These are phyloP conservation scores for Atta cephalotes DNA, from an alignment of 1,140 invertebrate species.

Conservation along the genomic window DNA sequence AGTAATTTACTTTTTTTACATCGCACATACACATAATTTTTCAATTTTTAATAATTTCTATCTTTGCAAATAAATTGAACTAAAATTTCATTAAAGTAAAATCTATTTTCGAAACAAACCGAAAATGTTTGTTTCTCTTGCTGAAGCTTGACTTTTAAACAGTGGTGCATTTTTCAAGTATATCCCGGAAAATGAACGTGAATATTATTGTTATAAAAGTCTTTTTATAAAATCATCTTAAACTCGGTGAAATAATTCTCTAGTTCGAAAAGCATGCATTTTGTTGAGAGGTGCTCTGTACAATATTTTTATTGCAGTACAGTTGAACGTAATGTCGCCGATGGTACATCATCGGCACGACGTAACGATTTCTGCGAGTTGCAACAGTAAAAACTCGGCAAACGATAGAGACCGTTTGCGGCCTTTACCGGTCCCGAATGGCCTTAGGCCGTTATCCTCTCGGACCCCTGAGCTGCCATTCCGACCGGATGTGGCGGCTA, in stretches of 20 bases:
- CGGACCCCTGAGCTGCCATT: slow-evolving; percentile 38
- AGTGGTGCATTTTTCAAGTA: neutral
- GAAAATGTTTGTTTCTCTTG: neutral
- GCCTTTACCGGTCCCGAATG: slow-evolving; percentile 1
- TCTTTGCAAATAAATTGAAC: neutral
- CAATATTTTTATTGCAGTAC: neutral
- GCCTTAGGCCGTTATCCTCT: slow-evolving; percentile 53
- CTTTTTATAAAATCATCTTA: neutral
- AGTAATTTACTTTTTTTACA: no score
- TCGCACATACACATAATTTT: neutral
- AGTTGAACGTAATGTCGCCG: neutral
- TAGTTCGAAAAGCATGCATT: neutral
- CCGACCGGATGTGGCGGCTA: slow-evolving; percentile 75
- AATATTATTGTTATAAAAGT: neutral
- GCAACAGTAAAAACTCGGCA: slow-evolving; percentile 27
- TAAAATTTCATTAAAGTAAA: neutral
- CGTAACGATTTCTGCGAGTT: slow-evolving; percentile 11
- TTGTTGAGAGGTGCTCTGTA: neutral
- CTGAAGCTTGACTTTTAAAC: neutral
- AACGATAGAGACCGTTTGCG: slow-evolving; percentile 13
- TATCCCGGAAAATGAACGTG: neutral
- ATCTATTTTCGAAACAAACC: neutral
- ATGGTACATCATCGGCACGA: neutral
- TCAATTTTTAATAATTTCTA: neutral
- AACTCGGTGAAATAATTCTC: neutral